Percentiles rank a stretch among this genome's conserved stretches.
Evolutionary conservation across 2,113 vertebrate species (phyloP).

Genomic region (Gambusia affinis): DNA sequence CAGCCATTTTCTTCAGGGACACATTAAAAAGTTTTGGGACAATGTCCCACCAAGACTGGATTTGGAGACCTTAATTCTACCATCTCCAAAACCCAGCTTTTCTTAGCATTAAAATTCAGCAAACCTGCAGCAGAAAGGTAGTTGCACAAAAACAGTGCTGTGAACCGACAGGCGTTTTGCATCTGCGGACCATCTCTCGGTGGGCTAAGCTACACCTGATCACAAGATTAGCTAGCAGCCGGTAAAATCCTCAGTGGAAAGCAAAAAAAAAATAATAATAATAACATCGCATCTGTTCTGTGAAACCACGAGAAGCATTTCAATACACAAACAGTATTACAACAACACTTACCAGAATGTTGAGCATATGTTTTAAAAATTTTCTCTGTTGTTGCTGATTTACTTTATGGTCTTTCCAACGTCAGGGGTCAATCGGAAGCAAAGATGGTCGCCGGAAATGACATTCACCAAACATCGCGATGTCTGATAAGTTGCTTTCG

Average conservation of each 20-base stretch:
- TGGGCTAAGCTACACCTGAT: not conserved
- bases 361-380: not conserved
- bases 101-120: too few relatives aligned
- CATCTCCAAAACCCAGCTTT: too few relatives aligned
- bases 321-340: not conserved
- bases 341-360: not conserved
- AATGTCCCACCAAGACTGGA: too few relatives aligned
- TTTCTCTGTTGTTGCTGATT: too few relatives aligned
- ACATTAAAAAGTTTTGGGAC: too few relatives aligned
- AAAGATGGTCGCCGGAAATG: not conserved
- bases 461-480: not conserved
- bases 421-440: too few relatives aligned
- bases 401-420: too few relatives aligned
- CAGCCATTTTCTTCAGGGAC: not conserved
- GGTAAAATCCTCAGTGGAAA: not conserved
- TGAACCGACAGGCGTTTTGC: not conserved
- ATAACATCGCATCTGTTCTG: not conserved
- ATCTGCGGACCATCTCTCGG: slow-evolving; percentile 1
- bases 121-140: not conserved
- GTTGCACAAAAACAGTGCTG: not conserved
- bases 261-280: not conserved
- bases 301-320: not conserved
- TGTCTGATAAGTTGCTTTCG: not conserved
- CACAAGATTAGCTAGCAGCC: not conserved
- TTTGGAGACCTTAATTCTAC: too few relatives aligned